Evolutionary conservation across 1,140 invertebrate genomes (phyloP), one percentile per base, ranked within the genome.

Genomic region (Neoseiulus cucumeris): DNA sequence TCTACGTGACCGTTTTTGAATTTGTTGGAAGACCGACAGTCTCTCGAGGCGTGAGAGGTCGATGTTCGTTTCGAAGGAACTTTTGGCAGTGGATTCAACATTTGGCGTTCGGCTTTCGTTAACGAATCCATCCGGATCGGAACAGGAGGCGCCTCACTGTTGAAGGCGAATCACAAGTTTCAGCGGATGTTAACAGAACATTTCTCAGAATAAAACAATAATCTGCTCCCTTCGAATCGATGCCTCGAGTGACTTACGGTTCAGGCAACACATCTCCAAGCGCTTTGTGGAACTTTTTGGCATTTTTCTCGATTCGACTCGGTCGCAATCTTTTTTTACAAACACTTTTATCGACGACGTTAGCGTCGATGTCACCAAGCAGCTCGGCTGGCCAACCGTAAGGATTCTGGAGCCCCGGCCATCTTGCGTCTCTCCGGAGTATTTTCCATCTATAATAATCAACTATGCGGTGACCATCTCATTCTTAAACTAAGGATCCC

Each of bases 231-330:
- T 25, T 29, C 22, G 22, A n/a, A 25, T 1, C 17, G 1, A 20
- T 17, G 12, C 22, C 25, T 18, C 17, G 9, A 59, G 9, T 25
- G 22, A 59, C 14, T 47, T 59, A 59, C 51, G 51, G 25, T 59
- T 59, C 51, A 29, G 51, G 51, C 1, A 59, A 33, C 6, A 59
- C 51, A 25, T 59, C 51, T 25, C 25, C 51, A 2, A 59, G 51
- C 4, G 51, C 33, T 59, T 59, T 59, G 22, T 59, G 51, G 33
- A 59, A 59, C 9, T 59, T 59, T 25, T 59, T 59, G 51, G 51
- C 51, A 25, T 59, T 59, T 25, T 59, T 59, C 33, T 59, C 51
- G 51, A 59, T 25, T 29, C 51, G 51, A 59, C 51, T 59, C 14
- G 51, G 51, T 25, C 51, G 51, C 6, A 59, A 33, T 59, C 51